phyloP scores from a whole-genome alignment of 2,888 invertebrate genomes.

The Alloscopus bannaensis region DNA sequence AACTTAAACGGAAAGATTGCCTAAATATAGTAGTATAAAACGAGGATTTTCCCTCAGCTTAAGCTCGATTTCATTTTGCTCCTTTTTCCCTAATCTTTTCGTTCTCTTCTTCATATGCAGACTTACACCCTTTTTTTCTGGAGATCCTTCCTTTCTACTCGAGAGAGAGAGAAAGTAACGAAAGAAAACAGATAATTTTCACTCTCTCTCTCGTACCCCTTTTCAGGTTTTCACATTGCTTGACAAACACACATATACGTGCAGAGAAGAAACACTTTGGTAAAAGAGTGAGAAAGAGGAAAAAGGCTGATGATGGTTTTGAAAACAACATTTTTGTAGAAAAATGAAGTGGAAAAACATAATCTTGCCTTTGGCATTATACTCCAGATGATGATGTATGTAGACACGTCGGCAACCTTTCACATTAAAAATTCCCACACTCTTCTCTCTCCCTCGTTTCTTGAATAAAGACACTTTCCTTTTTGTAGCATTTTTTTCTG shows the following conservation, averaged over 20 bases:
- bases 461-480: no score
- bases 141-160: conserved; percentile 2
- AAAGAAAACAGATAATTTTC: conserved; percentile 53
- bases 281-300: conserved; percentile 30
- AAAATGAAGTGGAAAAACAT: conserved; percentile 58
- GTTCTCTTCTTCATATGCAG: background rate
- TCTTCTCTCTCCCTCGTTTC: background rate
- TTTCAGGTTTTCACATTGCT: conserved; percentile 23
- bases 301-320: conserved; percentile 38
- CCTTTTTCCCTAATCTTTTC: conserved; percentile 46
- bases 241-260: conserved; percentile 34
- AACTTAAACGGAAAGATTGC: background rate
- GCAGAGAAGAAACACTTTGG: conserved; percentile 49
- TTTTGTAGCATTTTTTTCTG: background rate
- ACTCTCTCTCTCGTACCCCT: conserved; percentile 33
- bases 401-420: conserved; percentile 17
- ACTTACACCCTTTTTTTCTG: conserved; percentile 7
- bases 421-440: conserved; percentile 16
- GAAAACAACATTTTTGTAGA: conserved; percentile 56
- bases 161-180: background rate
- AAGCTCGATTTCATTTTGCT: conserved; percentile 60
- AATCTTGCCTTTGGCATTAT: conserved; percentile 33
- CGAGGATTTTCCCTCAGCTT: conserved; percentile 28
- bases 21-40: conserved; percentile 20
- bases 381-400: background rate